Evolutionary conservation across 92 coral and sea anemone species (phyloP).

Genomic region (Porites rus): DNA sequence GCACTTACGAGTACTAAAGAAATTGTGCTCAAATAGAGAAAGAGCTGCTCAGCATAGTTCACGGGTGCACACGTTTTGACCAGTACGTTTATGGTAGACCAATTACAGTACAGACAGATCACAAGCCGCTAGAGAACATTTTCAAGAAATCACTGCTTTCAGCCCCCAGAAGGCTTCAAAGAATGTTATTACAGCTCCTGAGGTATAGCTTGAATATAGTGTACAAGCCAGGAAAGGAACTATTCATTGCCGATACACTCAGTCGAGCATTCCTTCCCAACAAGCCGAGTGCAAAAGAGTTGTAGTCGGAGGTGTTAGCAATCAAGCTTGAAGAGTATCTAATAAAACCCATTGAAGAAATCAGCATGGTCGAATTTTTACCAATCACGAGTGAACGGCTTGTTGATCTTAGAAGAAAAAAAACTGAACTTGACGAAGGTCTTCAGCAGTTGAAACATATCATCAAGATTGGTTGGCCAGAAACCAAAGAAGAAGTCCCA

Average conservation of each 20-base stretch:
- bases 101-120: conserved; percentile 24
- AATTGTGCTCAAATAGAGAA: conserved; percentile 18
- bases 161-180: conserved; percentile 28
- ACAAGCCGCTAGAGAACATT: conserved; percentile 17
- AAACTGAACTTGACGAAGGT: not conserved
- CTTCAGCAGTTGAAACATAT: conserved; percentile 9
- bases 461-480: conserved; percentile 6
- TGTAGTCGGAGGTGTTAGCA: not conserved
- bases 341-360: not conserved
- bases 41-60: conserved; percentile 14
- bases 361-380: conserved; percentile 7
- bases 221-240: conserved; percentile 41
- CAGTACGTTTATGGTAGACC: conserved; percentile 10
- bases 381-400: conserved; percentile 30
- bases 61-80: not conserved
- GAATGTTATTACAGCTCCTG: conserved; percentile 32
- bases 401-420: not conserved
- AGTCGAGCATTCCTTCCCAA: conserved; percentile 4
- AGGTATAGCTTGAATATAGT: conserved; percentile 7
- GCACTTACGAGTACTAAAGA: not conserved
- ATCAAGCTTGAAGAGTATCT: not conserved
- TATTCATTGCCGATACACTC: conserved; percentile 36
- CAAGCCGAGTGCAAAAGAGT: conserved; percentile 1
- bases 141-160: conserved; percentile 10
- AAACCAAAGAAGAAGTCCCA: not conserved